Percentiles rank a stretch among this genome's conserved stretches.
Evolutionary conservation across 2,113 vertebrate genomes (phyloP).

Genomic region (Vulpes ferrilata): DNA sequence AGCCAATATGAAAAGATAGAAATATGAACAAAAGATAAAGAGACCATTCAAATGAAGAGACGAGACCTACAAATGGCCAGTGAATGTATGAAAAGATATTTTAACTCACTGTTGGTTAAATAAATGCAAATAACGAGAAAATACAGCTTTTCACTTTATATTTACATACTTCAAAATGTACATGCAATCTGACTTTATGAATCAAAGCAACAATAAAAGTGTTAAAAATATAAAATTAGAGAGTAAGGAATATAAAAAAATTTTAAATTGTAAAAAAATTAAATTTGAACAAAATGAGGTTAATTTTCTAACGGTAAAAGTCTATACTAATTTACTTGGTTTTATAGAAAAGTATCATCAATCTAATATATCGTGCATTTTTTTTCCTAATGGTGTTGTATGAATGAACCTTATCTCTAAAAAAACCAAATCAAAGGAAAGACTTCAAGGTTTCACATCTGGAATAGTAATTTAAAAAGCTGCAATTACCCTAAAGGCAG

Average conservation of each 20-base stretch:
- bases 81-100: neutral
- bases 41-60: neutral
- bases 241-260: neutral
- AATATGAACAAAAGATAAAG: neutral
- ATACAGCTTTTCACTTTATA: neutral
- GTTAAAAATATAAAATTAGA: neutral
- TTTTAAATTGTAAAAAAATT: neutral
- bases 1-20: neutral
- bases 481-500: too few species aligned
- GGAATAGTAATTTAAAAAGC: neutral
- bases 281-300: neutral
- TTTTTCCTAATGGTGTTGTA: neutral
- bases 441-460: neutral
- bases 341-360: neutral
- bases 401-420: neutral
- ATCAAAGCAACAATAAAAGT: neutral
- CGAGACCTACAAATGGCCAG: neutral
- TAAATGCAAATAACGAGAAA: neutral
- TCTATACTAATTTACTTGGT: neutral
- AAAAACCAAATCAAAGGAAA: neutral
- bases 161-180: neutral
- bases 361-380: too few species aligned
- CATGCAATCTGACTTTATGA: neutral
- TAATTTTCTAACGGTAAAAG: neutral
- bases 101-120: neutral